These are phyloP conservation scores for Tryphoninae sp. DNA, from an alignment of 2,888 invertebrate genomes.

Conservation along the genomic window DNA sequence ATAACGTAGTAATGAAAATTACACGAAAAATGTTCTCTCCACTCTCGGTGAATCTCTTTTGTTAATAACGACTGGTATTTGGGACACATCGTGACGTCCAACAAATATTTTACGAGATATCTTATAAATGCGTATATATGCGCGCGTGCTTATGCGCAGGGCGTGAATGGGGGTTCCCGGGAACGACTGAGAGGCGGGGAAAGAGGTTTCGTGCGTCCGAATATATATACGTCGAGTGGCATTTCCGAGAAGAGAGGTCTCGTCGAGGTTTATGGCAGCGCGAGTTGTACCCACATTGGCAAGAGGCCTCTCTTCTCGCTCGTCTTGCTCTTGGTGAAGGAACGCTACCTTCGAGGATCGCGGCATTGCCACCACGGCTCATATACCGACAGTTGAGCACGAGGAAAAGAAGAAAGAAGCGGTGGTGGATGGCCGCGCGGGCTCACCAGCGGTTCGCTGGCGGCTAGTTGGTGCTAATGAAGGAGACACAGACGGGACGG, in stretches of 20 bases:
- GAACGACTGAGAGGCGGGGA: slow-evolving; percentile 28
- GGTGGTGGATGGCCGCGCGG: slow-evolving; percentile 28
- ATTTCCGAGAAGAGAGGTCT: slow-evolving; percentile 76
- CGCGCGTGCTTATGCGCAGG: slow-evolving; percentile 32
- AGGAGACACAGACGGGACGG: slow-evolving; percentile 77
- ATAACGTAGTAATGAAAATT: neutral
- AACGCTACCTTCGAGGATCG: slow-evolving; percentile 28
- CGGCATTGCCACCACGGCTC: slow-evolving; percentile 44
- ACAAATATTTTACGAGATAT: slow-evolving; percentile 40
- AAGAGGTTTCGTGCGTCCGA: slow-evolving; percentile 28
- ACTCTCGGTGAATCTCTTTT: neutral
- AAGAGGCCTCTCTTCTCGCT: slow-evolving; percentile 59
- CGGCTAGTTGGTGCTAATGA: slow-evolving; percentile 79
- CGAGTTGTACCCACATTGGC: slow-evolving; percentile 74
- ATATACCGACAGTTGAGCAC: slow-evolving; percentile 49
- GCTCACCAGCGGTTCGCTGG: slow-evolving; percentile 52
- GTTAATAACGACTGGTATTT: slow-evolving; percentile 22
- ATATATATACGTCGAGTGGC: slow-evolving; percentile 52
- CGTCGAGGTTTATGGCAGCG: slow-evolving; percentile 74
- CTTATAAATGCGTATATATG: slow-evolving; percentile 10
- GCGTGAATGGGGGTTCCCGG: slow-evolving; percentile 51
- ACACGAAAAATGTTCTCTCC: neutral
- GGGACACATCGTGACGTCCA: slow-evolving; percentile 11
- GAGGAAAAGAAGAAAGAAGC: slow-evolving; percentile 51
- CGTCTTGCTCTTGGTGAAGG: slow-evolving; percentile 42